Conservation (phyloP, 2,797 vertebrate species). For the Cossypha polioptera region DNA sequence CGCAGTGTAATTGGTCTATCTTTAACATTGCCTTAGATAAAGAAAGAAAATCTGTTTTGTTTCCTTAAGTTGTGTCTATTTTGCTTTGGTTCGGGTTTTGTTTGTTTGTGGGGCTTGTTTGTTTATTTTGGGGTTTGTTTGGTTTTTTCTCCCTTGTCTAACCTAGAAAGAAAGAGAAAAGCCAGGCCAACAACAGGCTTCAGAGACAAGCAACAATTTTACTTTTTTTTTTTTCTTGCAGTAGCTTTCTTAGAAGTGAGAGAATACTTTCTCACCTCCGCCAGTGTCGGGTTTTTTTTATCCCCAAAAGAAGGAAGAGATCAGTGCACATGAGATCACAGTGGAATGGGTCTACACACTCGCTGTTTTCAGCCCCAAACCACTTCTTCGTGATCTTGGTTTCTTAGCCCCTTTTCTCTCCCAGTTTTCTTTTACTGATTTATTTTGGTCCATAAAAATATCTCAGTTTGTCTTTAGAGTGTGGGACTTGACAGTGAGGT, state of each 20-base stretch:
- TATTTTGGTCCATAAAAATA: neutral
- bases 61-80: neutral
- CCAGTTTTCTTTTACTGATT: neutral
- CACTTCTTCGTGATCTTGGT: neutral
- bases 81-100: neutral
- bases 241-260: neutral
- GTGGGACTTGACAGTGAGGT: neutral
- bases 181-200: neutral
- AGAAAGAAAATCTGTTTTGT: neutral
- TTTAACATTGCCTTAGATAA: neutral
- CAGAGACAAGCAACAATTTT: neutral
- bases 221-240: neutral
- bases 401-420: neutral
- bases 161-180: neutral
- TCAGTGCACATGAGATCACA: neutral
- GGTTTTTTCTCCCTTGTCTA: accelerated
- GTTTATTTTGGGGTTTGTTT: neutral
- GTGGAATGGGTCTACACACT: neutral
- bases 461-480: neutral
- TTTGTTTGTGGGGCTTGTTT: neutral
- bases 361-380: neutral
- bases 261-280: neutral
- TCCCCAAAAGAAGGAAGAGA: neutral
- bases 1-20: neutral
- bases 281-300: neutral